These are phyloP conservation scores for Aleadryas rufinucha DNA, from an alignment of 2,113 vertebrate genomes.

Conservation along the genomic window DNA sequence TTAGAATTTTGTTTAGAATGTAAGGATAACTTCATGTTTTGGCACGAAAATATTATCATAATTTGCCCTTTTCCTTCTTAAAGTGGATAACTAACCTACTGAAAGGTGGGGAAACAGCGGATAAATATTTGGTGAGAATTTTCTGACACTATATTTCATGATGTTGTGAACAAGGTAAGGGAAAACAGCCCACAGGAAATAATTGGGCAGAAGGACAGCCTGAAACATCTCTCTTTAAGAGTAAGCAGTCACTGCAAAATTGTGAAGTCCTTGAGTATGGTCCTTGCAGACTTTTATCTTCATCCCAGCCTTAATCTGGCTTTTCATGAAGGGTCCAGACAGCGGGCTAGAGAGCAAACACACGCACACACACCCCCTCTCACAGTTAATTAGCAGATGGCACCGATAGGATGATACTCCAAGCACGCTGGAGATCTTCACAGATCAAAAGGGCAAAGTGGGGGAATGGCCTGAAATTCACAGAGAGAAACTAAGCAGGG, in stretches of 20 bases:
- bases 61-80: constrained; percentile 31
- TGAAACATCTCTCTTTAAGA: not conserved
- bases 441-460: not conserved
- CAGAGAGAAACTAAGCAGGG: not conserved
- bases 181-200: not conserved
- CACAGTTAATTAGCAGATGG: not conserved
- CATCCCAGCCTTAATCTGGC: not conserved
- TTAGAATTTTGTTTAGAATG: not conserved
- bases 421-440: not conserved
- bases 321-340: not conserved
- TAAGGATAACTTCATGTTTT: not conserved
- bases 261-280: not conserved
- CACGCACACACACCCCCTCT: too few species aligned
- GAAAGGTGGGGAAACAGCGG: not conserved
- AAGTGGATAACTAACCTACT: not conserved
- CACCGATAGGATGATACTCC: not conserved
- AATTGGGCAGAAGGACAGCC: not conserved
- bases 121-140: not conserved
- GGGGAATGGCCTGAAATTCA: not conserved
- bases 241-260: not conserved
- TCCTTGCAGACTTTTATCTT: not conserved
- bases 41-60: constrained; percentile 11
- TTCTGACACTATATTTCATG: not conserved
- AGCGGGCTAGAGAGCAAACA: not conserved
- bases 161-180: not conserved